Base-by-base conservation (phyloP, 1,140 invertebrate genomes). In the Vollenhovia emeryi region DNA sequence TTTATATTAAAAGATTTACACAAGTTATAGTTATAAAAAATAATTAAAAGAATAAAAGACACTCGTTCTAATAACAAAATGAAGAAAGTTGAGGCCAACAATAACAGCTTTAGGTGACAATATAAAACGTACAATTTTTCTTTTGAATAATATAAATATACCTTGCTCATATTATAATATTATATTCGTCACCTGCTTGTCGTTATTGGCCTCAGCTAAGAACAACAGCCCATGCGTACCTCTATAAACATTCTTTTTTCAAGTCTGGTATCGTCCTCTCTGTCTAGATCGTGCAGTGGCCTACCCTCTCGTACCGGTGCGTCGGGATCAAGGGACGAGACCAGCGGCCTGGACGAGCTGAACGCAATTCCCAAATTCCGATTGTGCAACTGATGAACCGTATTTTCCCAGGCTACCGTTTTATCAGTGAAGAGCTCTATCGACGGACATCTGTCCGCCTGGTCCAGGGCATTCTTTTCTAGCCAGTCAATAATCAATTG, bases 401-500 rank as follows among this genome's bases (percentile, higher is more conserved):
- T 98, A 93, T 99, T 99, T 94, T 99, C 98, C 98, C 98, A 99
- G 69, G 97, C 96, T 30, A 98, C 96, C 59, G 97, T 97, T 92
- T 96, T 96, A 90, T 97, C 97, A 8, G 97, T 96, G 91, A 97
- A 98, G 92, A 97, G 96, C 87, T 97, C 96, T 15, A 97, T 94
- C 50, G 96, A 95, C 52, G 96, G 96, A 59, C 96, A 95, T 64
- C 95, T 95, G 75, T 96, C 96, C 50, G 96, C 96, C 91, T 96
- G 95, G 91, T 98, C 97, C 24, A 96, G 94, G 18, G 97, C 97
- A 94, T 97, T 98, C 69, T 96, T 96, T 94, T 99, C 98, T 43
- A 99, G 93, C 98, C 98, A 99, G 93, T 99, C 98, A 24, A 99
- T 97, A 45, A 99, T 96, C 62, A 98, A 93, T 93, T 98, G 98